Evolutionary conservation across 2,797 vertebrate species (phyloP), one percentile per base, ranked within the genome.

Genomic region (Coendou prehensilis): DNA sequence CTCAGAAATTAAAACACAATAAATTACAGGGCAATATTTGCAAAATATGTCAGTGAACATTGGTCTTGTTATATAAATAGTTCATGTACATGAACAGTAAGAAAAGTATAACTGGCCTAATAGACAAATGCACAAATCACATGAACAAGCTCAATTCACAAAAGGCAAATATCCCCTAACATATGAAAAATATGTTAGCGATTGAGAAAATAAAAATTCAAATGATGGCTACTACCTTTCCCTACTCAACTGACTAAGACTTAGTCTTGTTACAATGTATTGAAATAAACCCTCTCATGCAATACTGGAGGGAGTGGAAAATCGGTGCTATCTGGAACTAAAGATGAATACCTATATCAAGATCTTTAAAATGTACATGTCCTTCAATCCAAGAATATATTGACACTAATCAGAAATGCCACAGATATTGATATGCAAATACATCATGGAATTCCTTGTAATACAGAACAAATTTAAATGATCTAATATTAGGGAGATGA

Each of bases 1-100:
- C 45, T 67, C 61, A 54, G 95, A 93, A 96, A 92, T 87, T 71
- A 88, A 96, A 94, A 92, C 87, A 85, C 45, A 54, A 30, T 23
- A 69, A 76, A 93, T 33, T 80, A 26, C 59, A 2, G 37, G 57
- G 45, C 76, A 89, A 37, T 57, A 56, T 80, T 91, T 89, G 63
- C 30, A 93, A 89, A 94, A 45, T 95, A 85, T n/a, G 4, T 84
- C 73, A 67, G 23, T 57, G 9, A 71, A 4, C 67, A 30, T 10
- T 69, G 78, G 41, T 87, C 63, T 80, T 89, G 1, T 85, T 94
- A 69, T 87, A 11, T 52, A 30, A 93, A 79, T 11, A 78, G 18
- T 76, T 80, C 57, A 71, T 89, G 93, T 73, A 87, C 54, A 87
- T 52, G 37, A 41, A 41, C 78, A 92, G 18, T 78, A 91, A 84